Conservation (phyloP, 2,888 invertebrate species). For the Eulithis prunata region DNA sequence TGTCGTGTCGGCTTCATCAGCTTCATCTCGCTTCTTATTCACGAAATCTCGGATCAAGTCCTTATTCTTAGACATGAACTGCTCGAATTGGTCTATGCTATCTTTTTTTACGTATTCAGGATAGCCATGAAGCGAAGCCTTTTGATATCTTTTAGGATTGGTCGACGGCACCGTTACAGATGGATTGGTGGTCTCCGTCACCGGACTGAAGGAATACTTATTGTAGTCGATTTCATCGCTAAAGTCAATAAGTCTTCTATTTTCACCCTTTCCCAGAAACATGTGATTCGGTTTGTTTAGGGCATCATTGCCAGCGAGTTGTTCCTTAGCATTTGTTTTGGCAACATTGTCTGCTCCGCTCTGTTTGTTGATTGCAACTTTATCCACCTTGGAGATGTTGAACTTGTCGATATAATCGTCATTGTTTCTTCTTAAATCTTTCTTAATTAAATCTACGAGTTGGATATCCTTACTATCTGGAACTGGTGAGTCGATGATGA, state of each 20-base stretch:
- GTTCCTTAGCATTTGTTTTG: constrained; percentile 4
- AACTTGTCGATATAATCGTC: constrained; percentile 57
- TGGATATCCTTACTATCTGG: constrained; percentile 32
- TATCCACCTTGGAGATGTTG: background rate
- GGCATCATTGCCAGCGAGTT: background rate
- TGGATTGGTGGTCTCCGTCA: constrained; percentile 1
- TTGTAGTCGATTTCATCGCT: constrained; percentile 11
- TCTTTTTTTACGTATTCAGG: constrained; percentile 9
- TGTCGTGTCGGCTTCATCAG: background rate
- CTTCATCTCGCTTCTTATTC: background rate
- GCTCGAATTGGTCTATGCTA: constrained; percentile 42
- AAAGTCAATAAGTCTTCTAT: constrained; percentile 8
- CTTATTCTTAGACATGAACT: constrained; percentile 47
- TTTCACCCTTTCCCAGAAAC: constrained; percentile 2
- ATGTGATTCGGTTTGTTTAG: constrained; percentile 4
- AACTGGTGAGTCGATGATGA: background rate
- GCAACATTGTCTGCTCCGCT: constrained; percentile 10
- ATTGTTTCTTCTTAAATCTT: constrained; percentile 56
- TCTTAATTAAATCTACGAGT: constrained; percentile 51
- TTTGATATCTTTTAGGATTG: constrained; percentile 3
- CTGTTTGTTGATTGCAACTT: constrained; percentile 8
- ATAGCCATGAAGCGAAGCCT: background rate
- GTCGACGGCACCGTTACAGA: background rate
- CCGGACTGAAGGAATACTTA: constrained; percentile 11
- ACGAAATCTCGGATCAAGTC: constrained; percentile 42